These are phyloP conservation scores for Alligator sinensis DNA, from an alignment of 2,113 vertebrate species.

Conservation along the genomic window DNA sequence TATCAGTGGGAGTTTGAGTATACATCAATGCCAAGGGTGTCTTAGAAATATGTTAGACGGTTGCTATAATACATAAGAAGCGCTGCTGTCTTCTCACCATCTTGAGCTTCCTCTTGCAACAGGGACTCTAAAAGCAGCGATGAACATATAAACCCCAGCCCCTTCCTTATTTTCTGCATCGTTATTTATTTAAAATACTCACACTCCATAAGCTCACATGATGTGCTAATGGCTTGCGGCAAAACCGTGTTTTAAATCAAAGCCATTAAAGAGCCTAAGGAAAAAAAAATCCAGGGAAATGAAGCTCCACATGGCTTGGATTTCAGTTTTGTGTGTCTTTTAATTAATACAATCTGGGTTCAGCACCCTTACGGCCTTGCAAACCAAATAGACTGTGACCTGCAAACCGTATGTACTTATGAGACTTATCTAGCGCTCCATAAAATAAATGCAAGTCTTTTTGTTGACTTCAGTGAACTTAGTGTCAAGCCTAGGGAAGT, in stretches of 20 bases:
- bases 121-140: background rate
- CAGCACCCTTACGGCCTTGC: background rate
- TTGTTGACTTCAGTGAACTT: background rate
- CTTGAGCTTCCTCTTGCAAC: background rate
- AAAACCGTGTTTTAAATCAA: slow-evolving; percentile 59
- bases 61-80: background rate
- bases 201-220: fast-evolving
- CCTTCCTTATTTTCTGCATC: slow-evolving; percentile 10
- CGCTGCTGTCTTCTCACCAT: background rate
- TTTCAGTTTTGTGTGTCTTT: background rate
- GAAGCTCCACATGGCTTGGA: background rate
- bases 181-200: slow-evolving; percentile 39
- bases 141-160: background rate
- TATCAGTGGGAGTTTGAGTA: background rate
- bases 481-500: background rate
- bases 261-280: slow-evolving; percentile 40
- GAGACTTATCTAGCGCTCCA: background rate
- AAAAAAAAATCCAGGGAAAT: background rate
- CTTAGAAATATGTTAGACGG: slow-evolving; percentile 2
- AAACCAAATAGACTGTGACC: background rate
- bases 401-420: background rate
- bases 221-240: background rate
- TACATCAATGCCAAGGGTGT: background rate
- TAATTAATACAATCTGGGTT: background rate
- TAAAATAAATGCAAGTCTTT: background rate